Conservation (phyloP, 2,797 vertebrate species). For the Sorex maritimensis region DNA sequence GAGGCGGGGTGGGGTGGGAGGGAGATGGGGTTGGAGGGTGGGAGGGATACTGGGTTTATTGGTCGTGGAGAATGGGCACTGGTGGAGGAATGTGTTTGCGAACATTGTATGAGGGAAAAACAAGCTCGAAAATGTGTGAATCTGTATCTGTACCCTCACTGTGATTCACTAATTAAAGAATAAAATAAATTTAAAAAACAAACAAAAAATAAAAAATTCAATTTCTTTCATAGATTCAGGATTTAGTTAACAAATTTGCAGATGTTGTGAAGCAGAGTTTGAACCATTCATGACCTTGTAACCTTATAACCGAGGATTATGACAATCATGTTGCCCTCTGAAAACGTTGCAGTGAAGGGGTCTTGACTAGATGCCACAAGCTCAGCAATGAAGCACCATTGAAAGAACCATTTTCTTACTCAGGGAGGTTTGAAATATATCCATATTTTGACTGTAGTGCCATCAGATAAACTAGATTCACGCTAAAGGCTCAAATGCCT, state of each 20-base stretch:
- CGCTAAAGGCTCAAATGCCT: not conserved
- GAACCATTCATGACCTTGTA: not conserved
- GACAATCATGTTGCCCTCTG: not conserved
- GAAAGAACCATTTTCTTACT: not conserved
- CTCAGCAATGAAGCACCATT: not conserved
- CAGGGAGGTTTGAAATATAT: constrained; percentile 25
- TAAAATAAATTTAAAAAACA: no score
- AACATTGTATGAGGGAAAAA: no score
- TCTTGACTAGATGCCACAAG: not conserved
- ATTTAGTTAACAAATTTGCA: not conserved
- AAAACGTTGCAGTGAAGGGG: not conserved
- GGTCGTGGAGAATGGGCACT: no score
- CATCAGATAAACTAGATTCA: not conserved
- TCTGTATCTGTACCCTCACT: no score
- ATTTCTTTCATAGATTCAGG: not conserved
- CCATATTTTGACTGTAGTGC: not conserved
- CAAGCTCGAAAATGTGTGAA: no score
- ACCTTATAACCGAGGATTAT: not conserved
- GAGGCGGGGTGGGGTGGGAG: no score
- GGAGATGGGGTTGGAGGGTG: no score
- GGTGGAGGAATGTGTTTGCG: no score
- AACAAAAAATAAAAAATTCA: not conserved
- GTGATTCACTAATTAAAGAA: no score
- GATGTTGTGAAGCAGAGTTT: not conserved
- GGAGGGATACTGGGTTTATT: no score